A percentile compares a stretch with the other conserved stretches of the same genome.
Evolutionary conservation across 1,140 invertebrate species (phyloP).

Genomic region (Bombus picipes): DNA sequence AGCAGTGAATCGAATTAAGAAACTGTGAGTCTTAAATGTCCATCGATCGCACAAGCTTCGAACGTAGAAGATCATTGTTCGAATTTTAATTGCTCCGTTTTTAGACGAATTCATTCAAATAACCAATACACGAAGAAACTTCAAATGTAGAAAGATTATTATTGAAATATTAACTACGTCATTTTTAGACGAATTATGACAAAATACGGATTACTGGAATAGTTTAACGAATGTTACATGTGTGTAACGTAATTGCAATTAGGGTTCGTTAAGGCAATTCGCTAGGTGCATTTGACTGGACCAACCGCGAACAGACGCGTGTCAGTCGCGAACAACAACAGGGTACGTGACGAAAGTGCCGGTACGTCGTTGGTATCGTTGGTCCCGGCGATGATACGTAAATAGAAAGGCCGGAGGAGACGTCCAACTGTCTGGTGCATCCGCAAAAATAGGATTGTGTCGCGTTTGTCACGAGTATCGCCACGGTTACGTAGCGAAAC

Average conservation of each 20-base stretch:
- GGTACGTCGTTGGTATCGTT: slow-evolving; percentile 41
- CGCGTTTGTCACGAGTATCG: slow-evolving; percentile 33
- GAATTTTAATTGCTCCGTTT: too few species aligned
- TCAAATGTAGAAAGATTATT: too few species aligned
- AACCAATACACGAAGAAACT: too few species aligned
- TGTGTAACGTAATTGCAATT: not conserved
- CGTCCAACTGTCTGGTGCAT: slow-evolving; percentile 76
- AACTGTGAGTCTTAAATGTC: too few species aligned
- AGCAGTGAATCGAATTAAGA: too few species aligned
- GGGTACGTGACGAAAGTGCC: slow-evolving; percentile 57
- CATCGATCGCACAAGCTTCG: not conserved
- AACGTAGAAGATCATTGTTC: not conserved
- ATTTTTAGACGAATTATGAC: not conserved
- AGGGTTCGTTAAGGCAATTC: not conserved
- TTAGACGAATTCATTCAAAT: not conserved
- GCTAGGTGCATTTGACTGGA: not conserved
- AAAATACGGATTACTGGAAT: not conserved
- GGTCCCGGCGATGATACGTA: slow-evolving; percentile 59
- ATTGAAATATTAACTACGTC: too few species aligned
- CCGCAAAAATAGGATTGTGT: slow-evolving; percentile 76
- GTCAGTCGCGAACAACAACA: slow-evolving; percentile 55
- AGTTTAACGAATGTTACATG: not conserved
- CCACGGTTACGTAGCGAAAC: slow-evolving; percentile 41
- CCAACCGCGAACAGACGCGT: not conserved
- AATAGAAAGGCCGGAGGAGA: slow-evolving; percentile 67